Base-by-base conservation (phyloP, 2,888 invertebrate genomes). In the Hesperia comma region DNA sequence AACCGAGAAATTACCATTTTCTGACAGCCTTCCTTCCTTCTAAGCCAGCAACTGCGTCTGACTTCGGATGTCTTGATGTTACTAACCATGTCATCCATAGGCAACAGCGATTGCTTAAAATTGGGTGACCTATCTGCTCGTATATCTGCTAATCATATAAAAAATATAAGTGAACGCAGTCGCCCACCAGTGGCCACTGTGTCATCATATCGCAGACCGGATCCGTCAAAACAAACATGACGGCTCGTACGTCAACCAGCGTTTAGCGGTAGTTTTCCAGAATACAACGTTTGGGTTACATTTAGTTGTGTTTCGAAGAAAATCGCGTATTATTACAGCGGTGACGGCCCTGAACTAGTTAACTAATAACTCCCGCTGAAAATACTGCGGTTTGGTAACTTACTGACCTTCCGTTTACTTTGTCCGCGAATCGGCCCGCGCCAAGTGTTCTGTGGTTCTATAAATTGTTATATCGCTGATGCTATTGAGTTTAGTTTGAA, bases 341-440 rank as follows among this genome's bases (percentile, higher is more conserved):
- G 75, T 21, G 69, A 75, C 80, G 87, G 81, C 91, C 91, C 80
- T 91, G 91, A 91, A 88, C 91, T 78, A 90, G 80, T 86, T 91
- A 82, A 80, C 81, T 84, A 84, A 74, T 72, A 77, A 79, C 79
- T 63, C 69, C 64, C 70, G 70, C 73, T 75, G 74, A 69, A 76
- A 77, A 76, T 75, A 74, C 63, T 62, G 63, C 56, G 7, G 67
- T 74, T 74, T 73, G 71, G 70, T 73, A 75, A 77, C 74, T 75
- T 73, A 72, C 72, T 75, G 73, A 75, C 76, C 75, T 78, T 79
- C 63, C 54, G 66, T 17, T 64, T 54, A 69, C 62, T 60, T 60
- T 66, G 64, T 64, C 32, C 41, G 60, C 43, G 54, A 60, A 54
- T 66, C 43, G 15, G 17, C 15, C 12, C 21, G 54, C 19, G 26